Base-by-base conservation (phyloP, 2,113 vertebrate species). In the Dascyllus trimaculatus region DNA sequence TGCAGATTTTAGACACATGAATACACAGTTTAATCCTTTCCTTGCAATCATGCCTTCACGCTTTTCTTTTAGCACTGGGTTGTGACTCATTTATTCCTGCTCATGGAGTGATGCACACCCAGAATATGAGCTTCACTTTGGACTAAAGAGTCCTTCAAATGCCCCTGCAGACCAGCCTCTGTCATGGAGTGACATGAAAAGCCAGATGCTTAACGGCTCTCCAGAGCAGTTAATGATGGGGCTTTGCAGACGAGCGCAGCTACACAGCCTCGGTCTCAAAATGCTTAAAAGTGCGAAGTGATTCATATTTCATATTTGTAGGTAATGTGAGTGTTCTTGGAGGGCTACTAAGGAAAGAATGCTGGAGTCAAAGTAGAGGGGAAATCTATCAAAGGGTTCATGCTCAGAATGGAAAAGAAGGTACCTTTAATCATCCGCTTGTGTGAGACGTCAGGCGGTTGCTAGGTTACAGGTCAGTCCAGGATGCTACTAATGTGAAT, bases 401-500 rank as follows among this genome's bases (percentile, higher is more conserved):
- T 90, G 90, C 87, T 90, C 46, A 18, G 91, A 92, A 93, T 92
- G 73, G 73, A 43, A 85, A 91, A 90, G 83, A 80, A 88, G 88
- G 19, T 51, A 58, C 71, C 85, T 93, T 91, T 92, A 88, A 93
- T 92, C 79, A 90, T 92, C 85, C 82, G 65, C 88, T 80, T 81
- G 81, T 59, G 85, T 75, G 78, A 86, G 84, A 91, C 71, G 74
- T 86, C 64, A 80, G 64, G 11, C 64, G 77, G 94, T 95, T 94
- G 94, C 94, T 94, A 93, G 93, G 94, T 92, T 94, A 94, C 94
- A 91, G 92, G 91, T 94, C 91, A 91, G 88, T 85, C 77, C 58
- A 65, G 80, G 88, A 80, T 89, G 83, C 80, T 78, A 32, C 71
- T 78, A 59, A 78, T 76, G 85, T 53, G 85, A 80, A 81, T 78